These are phyloP conservation scores for Caenorhabditis macrosperma DNA, from an alignment of 2,888 invertebrate genomes.

Conservation along the genomic window DNA sequence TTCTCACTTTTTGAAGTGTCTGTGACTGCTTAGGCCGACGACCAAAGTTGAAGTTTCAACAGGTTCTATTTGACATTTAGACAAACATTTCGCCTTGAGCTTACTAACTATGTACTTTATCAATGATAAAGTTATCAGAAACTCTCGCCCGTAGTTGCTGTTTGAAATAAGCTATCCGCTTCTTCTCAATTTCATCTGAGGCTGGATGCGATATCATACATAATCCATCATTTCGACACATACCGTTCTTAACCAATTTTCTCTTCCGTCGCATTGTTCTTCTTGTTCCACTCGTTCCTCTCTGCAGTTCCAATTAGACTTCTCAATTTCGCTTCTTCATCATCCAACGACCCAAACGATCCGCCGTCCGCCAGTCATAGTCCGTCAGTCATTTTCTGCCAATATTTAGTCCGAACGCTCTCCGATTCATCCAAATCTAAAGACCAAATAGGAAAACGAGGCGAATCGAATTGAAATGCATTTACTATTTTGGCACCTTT, in stretches of 20 bases:
- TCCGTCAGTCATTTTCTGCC: constrained; percentile 1
- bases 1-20: constrained; percentile 5
- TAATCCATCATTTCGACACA: constrained; percentile 43
- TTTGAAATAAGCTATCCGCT: background rate
- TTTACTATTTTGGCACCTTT: constrained; percentile 7
- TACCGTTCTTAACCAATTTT: constrained; percentile 7
- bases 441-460: background rate
- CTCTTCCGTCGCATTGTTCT: constrained; percentile 2
- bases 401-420: background rate
- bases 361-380: no score
- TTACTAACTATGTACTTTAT: background rate
- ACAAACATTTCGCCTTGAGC: constrained; percentile 9
- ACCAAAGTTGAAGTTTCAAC: constrained; percentile 24
- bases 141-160: no score
- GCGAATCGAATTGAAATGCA: constrained; percentile 27
- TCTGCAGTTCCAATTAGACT: constrained; percentile 2
- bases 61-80: constrained; percentile 46
- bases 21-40: background rate
- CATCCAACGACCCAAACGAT: background rate
- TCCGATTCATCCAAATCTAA: background rate
- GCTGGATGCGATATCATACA: no score
- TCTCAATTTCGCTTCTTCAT: constrained; percentile 17
- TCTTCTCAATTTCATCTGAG: no score
- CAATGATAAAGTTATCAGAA: no score
- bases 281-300: background rate